These are phyloP conservation scores for Anthoscopus minutus DNA, from an alignment of 2,113 vertebrate species.

Conservation along the genomic window DNA sequence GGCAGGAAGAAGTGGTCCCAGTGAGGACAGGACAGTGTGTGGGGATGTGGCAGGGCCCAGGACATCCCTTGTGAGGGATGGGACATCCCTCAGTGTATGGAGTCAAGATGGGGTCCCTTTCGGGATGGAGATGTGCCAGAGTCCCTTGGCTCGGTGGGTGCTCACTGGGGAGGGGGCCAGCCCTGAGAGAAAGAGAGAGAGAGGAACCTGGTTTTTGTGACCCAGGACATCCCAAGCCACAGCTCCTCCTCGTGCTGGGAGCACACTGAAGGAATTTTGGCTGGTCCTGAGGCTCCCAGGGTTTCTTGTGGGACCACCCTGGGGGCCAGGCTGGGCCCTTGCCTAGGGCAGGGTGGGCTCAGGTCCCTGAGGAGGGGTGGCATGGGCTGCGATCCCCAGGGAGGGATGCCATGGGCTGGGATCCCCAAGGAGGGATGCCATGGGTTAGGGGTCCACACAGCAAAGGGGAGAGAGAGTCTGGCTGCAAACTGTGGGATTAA, in stretches of 20 bases:
- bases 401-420: not conserved
- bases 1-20: too few relatives aligned
- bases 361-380: not conserved
- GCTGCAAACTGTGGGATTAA: not conserved
- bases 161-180: not conserved
- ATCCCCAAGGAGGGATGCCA: fast-evolving
- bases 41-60: not conserved
- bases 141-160: not conserved
- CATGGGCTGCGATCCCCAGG: fast-evolving
- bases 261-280: not conserved
- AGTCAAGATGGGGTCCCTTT: not conserved
- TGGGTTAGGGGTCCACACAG: not conserved
- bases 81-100: fast-evolving
- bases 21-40: fast-evolving
- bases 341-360: not conserved
- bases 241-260: fast-evolving
- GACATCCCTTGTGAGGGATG: too few relatives aligned
- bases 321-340: not conserved
- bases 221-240: not conserved
- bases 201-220: not conserved
- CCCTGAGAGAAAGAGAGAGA: not conserved
- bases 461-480: not conserved
- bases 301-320: fast-evolving
- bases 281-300: not conserved
- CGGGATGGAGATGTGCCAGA: not conserved